Base-by-base conservation (phyloP, 2,888 invertebrate genomes). In the Schizotus pectinicornis region DNA sequence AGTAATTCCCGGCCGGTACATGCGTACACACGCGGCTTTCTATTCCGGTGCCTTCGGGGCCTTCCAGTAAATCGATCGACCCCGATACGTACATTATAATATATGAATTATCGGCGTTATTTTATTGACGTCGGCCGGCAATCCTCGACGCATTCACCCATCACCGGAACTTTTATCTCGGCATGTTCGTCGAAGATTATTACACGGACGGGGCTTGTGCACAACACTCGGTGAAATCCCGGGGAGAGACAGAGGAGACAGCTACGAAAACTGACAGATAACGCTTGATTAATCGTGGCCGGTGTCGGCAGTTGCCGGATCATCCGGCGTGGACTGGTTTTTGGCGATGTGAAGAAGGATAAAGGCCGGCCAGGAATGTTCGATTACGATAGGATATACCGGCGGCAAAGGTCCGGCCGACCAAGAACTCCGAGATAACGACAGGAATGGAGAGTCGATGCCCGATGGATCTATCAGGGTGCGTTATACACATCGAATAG, bases 201-300 rank as follows among this genome's bases (percentile, higher is more conserved):
- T 53, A 45, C 39, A 45, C 46, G 46, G 45, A 53, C 53, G 46
- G 53, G 38, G 22, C 22, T 22, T 22, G 22, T 38, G 30, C 46
- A 53, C 53, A 53, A 54, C 47, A 39, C 54, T 47, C 54, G 38
- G 54, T 54, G 41, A 54, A 54, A 54, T 54, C 54, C 54, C 54
- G 47, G 47, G 43, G 41, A 50, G 45, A 52, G 54, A 67, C 67
- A 67, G 22, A 22, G 22, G 22, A 22, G 64, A 67, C 67, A 67
- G 68, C 65, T 52, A 65, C 67, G 61, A 68, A 68, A 53, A 59
- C 59, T 61, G 47, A 41, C 56, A 74, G 78, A 78, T 77, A 78
- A 77, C 73, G 67, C 67, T 75, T 78, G 78, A 78, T 78, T 78
- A 78, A 78, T 78, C 74, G 76, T 73, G 69, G 59, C 68, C 69